Evolutionary conservation across 2,888 invertebrate genomes (phyloP), one percentile per base, ranked within the genome.

Genomic region (Magallana nippona): DNA sequence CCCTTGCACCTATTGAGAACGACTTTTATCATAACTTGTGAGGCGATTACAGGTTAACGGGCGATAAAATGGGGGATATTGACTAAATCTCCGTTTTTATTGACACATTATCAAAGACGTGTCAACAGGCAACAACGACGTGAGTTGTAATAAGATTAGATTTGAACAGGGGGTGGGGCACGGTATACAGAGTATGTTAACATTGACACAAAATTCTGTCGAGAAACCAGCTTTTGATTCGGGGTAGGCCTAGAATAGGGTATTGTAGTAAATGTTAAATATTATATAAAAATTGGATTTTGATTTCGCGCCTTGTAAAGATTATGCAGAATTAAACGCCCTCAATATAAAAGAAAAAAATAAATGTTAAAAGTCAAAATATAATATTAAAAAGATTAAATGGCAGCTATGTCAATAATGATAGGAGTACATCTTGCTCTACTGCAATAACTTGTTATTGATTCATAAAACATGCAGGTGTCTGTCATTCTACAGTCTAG

Each of bases 61-160:
- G 71, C 19, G 60, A 60, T 60, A 60, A 60, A 60, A 60, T 60
- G n/a, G 17, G 60, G 10, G 60, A 60, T 60, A 60, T 60, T 60
- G n/a, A 60, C 71, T 13, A 71, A 71, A 71, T 71, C 71, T 27
- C 27, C 27, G 60, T 63, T 44, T 71, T 27, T 71, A 71, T 71
- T 71, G 71, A 71, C 71, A 71, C 71, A 71, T 71, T 71, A 71
- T 71, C 71, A 71, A 71, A 71, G 71, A 71, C 32, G 71, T 71
- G 71, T 71, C 71, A 71, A 71, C 15, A 71, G 32, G 32, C 71
- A 71, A 71, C 71, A 71, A 22, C 27, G 27, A 5, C 32, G 32
- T 32, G 71, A 71, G 71, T 3, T 22, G 71, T 71, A 71, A 71
- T 71, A 22, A 71, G 71, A 71, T 71, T 71, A 71, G 71, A 32